Percentiles rank a stretch among this genome's conserved stretches.
Conservation (phyloP, 2,113 vertebrate genomes). For the Andinoacara biseriatus region DNA sequence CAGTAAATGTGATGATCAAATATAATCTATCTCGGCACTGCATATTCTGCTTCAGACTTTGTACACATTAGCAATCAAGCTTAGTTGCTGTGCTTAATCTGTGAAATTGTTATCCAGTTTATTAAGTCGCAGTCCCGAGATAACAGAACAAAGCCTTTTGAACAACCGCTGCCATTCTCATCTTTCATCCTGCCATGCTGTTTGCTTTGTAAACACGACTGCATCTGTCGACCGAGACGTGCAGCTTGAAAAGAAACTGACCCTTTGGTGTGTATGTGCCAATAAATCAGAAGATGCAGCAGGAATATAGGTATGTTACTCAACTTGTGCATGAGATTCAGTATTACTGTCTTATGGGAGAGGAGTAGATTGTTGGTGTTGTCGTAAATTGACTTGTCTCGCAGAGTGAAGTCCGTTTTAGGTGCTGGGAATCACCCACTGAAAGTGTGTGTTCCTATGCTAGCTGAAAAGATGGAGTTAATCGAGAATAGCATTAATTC, state of each 20-base stretch:
- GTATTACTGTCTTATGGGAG: background rate
- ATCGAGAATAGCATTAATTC: background rate
- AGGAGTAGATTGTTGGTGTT: background rate
- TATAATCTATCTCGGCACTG: background rate
- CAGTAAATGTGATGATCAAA: constrained; percentile 1
- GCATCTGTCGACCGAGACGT: constrained; percentile 9
- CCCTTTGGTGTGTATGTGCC: background rate
- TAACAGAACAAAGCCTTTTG: constrained; percentile 24
- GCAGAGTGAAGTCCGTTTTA: background rate
- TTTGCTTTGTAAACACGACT: constrained; percentile 21
- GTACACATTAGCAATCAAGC: constrained; percentile 9
- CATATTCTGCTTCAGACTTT: constrained; percentile 24
- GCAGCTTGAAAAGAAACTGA: background rate
- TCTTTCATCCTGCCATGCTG: background rate
- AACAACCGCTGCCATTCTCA: constrained; percentile 1
- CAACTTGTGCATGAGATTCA: background rate
- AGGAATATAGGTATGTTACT: background rate
- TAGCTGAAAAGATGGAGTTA: background rate
- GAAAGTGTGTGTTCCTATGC: background rate
- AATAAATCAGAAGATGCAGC: constrained; percentile 4
- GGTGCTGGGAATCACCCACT: background rate
- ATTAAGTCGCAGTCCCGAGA: constrained; percentile 30
- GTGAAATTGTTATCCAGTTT: constrained; percentile 26
- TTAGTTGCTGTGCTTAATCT: background rate
- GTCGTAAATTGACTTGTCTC: background rate